Percentiles rank a stretch among this genome's conserved stretches.
phyloP scores from a whole-genome alignment of 2,113 vertebrate species.

The Otolemur garnettii region DNA sequence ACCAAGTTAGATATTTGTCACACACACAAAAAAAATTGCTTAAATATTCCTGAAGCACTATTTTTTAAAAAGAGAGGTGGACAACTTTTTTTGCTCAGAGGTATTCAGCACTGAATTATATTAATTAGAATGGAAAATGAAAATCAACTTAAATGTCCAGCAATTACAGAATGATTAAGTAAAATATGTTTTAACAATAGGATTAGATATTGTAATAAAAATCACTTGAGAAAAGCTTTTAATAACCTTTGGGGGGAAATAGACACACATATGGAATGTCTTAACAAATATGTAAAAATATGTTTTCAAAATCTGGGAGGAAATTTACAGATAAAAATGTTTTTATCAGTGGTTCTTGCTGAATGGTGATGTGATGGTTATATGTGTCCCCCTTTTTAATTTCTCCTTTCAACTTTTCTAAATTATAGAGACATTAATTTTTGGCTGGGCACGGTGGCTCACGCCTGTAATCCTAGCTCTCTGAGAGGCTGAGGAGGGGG shows the following conservation, averaged over 20 bases:
- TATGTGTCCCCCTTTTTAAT: neutral
- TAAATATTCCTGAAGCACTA: conserved; percentile 4
- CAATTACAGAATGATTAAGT: conserved; percentile 43
- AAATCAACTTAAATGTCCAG: conserved; percentile 36
- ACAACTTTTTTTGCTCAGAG: neutral
- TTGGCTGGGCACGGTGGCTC: neutral
- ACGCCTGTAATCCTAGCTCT: too few species aligned
- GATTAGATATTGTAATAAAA: conserved; percentile 55
- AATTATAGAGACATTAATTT: neutral
- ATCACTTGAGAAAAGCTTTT: conserved; percentile 49
- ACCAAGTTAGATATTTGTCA: conserved; percentile 16
- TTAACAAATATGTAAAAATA: conserved; percentile 10
- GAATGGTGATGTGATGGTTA: neutral
- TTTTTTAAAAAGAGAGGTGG: conserved; percentile 36
- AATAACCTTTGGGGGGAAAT: neutral
- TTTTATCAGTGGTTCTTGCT: neutral
- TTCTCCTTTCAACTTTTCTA: conserved; percentile 25
- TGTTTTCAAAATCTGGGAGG: neutral
- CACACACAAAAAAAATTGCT: conserved; percentile 25
- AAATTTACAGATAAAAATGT: conserved; percentile 25
- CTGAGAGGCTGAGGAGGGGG: too few species aligned
- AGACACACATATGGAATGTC: neutral
- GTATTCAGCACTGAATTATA: conserved; percentile 38
- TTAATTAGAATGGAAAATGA: conserved; percentile 45
- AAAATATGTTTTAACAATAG: conserved; percentile 53